Percentiles rank a stretch among this genome's conserved stretches.
phyloP scores from a whole-genome alignment of 2,113 vertebrate genomes.

The Psittacara wagleri region DNA sequence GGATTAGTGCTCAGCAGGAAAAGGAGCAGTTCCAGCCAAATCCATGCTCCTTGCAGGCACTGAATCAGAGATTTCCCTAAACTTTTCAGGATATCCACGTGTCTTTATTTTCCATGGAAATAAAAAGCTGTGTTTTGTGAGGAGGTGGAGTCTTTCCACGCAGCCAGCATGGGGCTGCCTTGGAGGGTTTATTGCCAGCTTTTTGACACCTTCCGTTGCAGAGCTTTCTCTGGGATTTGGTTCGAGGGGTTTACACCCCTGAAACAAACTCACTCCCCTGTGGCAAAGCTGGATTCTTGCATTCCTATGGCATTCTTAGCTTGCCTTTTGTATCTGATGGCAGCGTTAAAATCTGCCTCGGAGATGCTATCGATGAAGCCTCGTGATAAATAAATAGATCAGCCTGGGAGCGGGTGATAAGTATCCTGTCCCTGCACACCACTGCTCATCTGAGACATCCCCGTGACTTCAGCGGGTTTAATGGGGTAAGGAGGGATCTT shows the following conservation, averaged over 20 bases:
- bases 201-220: neutral
- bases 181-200: neutral
- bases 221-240: neutral
- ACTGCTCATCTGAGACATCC: neutral
- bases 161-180: neutral
- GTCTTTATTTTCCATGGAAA: neutral
- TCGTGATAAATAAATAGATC: neutral
- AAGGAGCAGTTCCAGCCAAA: neutral
- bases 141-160: neutral
- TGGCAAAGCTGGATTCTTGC: neutral
- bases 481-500: neutral
- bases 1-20: neutral
- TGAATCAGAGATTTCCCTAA: neutral
- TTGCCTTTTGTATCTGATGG: neutral
- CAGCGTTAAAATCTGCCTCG: neutral
- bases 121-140: constrained; percentile 7
- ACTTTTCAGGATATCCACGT: accelerated
- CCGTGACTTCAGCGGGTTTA: neutral
- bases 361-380: neutral
- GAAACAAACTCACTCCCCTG: neutral
- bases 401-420: neutral
- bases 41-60: neutral
- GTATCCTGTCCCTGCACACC: neutral
- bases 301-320: neutral
- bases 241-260: neutral